Evolutionary conservation across 2,113 vertebrate genomes (phyloP).

Genomic region (Myiopsitta monachus): DNA sequence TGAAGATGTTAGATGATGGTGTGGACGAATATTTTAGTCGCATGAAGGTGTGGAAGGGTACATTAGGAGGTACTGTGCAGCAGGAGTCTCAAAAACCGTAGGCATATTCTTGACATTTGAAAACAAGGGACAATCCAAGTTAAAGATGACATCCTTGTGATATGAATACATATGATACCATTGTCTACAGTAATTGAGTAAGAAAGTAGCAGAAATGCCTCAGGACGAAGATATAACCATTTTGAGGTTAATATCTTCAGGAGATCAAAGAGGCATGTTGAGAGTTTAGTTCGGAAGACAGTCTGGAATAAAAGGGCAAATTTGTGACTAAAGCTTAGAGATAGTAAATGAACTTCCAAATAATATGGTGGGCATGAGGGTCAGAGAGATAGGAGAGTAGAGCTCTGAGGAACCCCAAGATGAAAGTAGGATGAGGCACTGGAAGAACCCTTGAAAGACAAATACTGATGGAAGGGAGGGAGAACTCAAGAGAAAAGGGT

Average conservation of each 20-base stretch:
- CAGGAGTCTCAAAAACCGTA: neutral
- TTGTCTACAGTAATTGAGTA: neutral
- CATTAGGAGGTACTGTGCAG: neutral
- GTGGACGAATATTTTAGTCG: neutral
- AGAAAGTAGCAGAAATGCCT: neutral
- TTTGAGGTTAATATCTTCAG: neutral
- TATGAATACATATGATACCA: neutral
- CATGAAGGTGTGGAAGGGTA: neutral
- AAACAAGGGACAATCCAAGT: neutral
- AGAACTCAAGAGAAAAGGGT: neutral
- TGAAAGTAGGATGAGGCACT: neutral
- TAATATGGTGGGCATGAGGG: neutral
- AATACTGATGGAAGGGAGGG: neutral
- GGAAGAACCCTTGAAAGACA: neutral
- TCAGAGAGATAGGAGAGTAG: neutral
- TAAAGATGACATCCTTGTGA: neutral
- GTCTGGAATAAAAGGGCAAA: neutral
- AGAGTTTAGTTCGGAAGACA: neutral
- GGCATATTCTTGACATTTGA: neutral
- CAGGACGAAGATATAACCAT: neutral
- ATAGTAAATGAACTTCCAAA: neutral
- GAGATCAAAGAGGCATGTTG: neutral
- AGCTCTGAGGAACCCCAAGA: neutral
- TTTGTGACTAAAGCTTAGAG: neutral
- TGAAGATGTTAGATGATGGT: neutral